Evolutionary conservation across 2,797 vertebrate species (phyloP), one percentile per base, ranked within the genome.

Genomic region (Muscicapa comitata): DNA sequence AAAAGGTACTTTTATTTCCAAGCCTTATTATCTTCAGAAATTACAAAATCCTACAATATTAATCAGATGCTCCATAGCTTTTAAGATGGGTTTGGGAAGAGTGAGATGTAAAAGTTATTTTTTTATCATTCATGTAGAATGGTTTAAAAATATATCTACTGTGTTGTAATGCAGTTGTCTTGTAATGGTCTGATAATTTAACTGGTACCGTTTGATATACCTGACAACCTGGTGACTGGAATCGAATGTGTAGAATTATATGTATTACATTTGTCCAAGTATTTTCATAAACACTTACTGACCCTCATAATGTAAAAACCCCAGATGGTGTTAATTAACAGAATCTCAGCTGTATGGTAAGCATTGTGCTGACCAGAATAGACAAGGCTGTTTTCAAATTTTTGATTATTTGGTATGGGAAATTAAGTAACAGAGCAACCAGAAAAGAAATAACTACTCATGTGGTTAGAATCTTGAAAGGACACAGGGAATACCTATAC

Each of bases 1-100:
- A 67, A 95, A 92, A 94, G 23, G 23, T 94, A 74, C 81, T 79
- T 93, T 45, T 75, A 65, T 84, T 88, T 90, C 35, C 45, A 85
- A 73, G 65, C 67, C 66, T 74, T 75, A 38, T 26, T 90, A 68
- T 77, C 38, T 93, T 94, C 61, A 88, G 86, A 93, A 95, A 95
- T 86, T 29, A 76, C 31, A 48, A 70, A 92, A 43, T 53, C 57
- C 53, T 93, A 78, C 77, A 93, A 72, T 84, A 90, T 63, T 89
- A 74, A 75, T 68, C n/a, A 74, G 65, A 47, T 88, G 29, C 61
- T 94, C 91, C 50, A 48, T 78, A 80, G 73, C 51, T 90, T 92
- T 95, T 42, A 88, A 40, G 47, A 66, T 45, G 58, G 12, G 11
- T 62, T 86, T 72, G 63, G 37, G 66, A 86, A 90, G 43, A 75